Percentiles rank a stretch among this genome's conserved stretches.
These are phyloP conservation scores for Phyto melanocephala DNA, from an alignment of 2,888 invertebrate genomes.

Conservation along the genomic window DNA sequence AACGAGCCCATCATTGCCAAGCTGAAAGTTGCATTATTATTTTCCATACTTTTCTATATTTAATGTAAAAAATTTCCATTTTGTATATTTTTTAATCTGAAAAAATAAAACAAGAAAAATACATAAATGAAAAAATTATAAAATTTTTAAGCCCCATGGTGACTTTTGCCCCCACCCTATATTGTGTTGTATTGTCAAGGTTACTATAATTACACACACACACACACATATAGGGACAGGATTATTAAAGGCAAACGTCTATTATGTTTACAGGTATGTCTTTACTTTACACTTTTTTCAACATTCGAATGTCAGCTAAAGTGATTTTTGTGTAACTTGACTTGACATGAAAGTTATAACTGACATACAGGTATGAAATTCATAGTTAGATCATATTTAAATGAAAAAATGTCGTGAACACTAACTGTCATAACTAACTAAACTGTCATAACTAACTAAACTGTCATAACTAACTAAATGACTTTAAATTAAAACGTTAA, in stretches of 20 bases:
- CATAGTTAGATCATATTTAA: slow-evolving; percentile 17
- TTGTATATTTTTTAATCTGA: no score
- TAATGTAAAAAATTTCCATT: no score
- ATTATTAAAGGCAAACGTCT: slow-evolving; percentile 9
- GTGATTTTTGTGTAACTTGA: slow-evolving; percentile 52
- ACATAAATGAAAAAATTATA: no score
- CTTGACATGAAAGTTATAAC: slow-evolving; percentile 40
- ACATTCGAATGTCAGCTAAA: slow-evolving; percentile 43
- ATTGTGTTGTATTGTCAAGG: background rate
- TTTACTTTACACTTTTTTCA: slow-evolving; percentile 10
- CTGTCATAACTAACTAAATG: background rate
- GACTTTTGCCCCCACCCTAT: no score
- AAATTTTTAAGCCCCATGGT: no score
- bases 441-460: background rate
- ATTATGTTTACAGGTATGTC: background rate
- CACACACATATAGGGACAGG: slow-evolving; percentile 5
- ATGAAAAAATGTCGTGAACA: background rate
- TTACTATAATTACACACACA: slow-evolving; percentile 12
- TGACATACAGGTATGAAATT: slow-evolving; percentile 31
- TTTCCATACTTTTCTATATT: no score
- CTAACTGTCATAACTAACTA: background rate
- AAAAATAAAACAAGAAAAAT: no score
- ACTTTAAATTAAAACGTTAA: background rate
- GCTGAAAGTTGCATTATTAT: no score
- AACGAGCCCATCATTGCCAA: no score